Conservation (phyloP, 2,113 vertebrate genomes). For the Boulengeromyrus knoepffleri region DNA sequence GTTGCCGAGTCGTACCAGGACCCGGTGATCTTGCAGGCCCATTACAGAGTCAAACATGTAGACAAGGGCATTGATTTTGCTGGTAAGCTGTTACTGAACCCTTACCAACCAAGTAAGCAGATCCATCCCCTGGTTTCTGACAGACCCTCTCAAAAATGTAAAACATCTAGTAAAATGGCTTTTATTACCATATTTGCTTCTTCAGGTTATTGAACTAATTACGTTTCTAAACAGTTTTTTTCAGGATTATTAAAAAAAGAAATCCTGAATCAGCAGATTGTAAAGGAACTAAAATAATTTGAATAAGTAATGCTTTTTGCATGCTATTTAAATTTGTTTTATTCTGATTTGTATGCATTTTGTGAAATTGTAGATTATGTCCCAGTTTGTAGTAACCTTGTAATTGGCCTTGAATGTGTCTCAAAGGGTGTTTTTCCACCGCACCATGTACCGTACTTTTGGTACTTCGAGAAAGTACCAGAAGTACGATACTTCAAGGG, state of each 20-base stretch:
- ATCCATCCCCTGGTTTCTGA: background rate
- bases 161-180: background rate
- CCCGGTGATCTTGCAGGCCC: slow-evolving; percentile 38
- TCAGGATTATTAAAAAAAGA: background rate
- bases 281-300: background rate
- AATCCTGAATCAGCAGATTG: background rate
- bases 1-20: slow-evolving; percentile 41
- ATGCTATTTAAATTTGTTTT: background rate
- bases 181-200: background rate
- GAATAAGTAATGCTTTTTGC: background rate
- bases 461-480: too few species aligned
- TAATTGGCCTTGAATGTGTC: background rate
- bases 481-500: too few species aligned
- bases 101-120: background rate
- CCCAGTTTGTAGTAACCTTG: background rate
- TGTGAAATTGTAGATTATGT: background rate
- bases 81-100: slow-evolving; percentile 29
- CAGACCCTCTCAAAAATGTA: background rate
- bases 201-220: background rate
- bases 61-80: slow-evolving; percentile 47
- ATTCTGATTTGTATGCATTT: background rate
- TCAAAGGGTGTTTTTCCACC: too few species aligned
- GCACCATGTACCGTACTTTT: too few species aligned
- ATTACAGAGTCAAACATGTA: slow-evolving; percentile 45
- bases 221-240: background rate